Base-by-base conservation (phyloP, 2,797 vertebrate genomes). In the Varecia variegata region DNA sequence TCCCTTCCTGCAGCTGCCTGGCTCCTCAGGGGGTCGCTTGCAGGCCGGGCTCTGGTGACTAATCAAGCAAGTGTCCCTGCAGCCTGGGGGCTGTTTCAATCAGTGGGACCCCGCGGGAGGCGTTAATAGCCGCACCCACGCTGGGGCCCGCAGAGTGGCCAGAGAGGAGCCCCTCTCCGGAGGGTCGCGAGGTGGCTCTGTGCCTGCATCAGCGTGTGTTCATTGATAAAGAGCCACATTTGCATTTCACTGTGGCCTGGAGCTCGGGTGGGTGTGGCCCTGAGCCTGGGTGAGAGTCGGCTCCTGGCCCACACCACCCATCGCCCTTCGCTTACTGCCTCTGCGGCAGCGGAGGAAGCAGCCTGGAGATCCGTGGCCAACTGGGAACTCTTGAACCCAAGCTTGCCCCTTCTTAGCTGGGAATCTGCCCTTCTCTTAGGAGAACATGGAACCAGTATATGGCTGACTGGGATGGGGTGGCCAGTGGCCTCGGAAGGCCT, bases 41-140 rank as follows among this genome's bases (percentile, higher is more conserved):
- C 60, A 84, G 95, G 88, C 91, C 18, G 60, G 15, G 73, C 79
- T 94, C 81, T 62, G 79, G 95, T 6, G 20, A 65, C 94, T 93
- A 84, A 96, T 96, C 94, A 96, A 82, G 90, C 88, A n/a, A 81
- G 85, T 32, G 74, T 82, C 80, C 94, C 96, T 50, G 86, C 95
- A 83, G 96, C 83, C 91, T 1, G 0, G 94, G 76, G 77, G 60
- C 95, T 38, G 96, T 89, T 96, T 92, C 95, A 96, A 97, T 96
- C 97, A 97, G 95, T 88, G 92, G 47, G 35, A 5, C 5, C 0
- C 18, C 0, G 74, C 1, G 0, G 93, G 96, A 35, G 62, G 97
- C 1, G 0, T 84, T 67, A 88, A 74, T 88, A 96, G 93, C 60
- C 32, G 84, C 0, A 20, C 77, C 71, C 0, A 1, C 0, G 4